These are phyloP conservation scores for Felis catus DNA, from an alignment of 2,113 vertebrate genomes.

Conservation along the genomic window DNA sequence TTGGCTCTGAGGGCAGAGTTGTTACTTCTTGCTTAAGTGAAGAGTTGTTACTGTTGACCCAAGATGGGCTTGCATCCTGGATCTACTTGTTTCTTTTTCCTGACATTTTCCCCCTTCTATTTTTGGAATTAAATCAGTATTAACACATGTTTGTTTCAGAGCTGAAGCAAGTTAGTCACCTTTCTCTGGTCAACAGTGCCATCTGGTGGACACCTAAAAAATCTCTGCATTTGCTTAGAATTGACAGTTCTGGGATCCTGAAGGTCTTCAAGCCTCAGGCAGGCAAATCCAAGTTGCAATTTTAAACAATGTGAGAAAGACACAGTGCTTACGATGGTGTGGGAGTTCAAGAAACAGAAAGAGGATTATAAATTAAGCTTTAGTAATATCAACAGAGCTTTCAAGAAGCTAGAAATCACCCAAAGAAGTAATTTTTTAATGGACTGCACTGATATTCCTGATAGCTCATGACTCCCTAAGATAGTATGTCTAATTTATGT, in stretches of 20 bases:
- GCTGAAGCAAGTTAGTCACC: background rate
- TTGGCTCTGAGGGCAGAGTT: background rate
- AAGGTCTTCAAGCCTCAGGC: background rate
- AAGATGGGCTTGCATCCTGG: background rate
- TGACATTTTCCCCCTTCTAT: background rate
- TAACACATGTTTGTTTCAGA: background rate
- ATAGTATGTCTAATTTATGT: background rate
- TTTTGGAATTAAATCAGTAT: slow-evolving; percentile 27
- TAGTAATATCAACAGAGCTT: background rate
- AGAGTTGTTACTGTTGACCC: background rate
- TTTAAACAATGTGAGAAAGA: background rate
- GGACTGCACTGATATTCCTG: background rate
- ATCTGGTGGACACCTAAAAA: slow-evolving; percentile 74
- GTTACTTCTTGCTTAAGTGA: background rate
- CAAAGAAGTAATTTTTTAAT: background rate
- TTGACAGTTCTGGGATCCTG: fast-evolving
- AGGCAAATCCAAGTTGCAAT: background rate
- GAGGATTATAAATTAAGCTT: background rate
- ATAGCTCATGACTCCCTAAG: background rate
- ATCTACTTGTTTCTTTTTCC: background rate
- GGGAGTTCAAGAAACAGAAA: background rate
- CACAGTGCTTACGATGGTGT: fast-evolving
- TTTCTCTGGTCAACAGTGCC: slow-evolving; percentile 76
- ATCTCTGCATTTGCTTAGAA: background rate
- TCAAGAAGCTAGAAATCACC: background rate